Evolutionary conservation across 53 echinoderm and acorn worm genomes (phyloP).

Genomic region (Temnopleurus reevesii): DNA sequence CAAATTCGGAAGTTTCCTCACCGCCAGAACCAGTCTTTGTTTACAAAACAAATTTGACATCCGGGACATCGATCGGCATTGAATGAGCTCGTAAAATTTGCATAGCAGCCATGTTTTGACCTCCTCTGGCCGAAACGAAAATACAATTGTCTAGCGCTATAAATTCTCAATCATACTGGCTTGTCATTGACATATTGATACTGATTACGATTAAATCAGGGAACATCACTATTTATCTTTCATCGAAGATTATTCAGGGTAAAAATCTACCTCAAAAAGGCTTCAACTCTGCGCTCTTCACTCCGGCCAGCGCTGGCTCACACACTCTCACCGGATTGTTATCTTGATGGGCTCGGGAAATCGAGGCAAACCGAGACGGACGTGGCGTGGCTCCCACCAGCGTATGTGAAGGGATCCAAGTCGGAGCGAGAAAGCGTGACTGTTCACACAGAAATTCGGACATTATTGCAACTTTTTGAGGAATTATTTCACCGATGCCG

Average conservation of each 20-base stretch:
- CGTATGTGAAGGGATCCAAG: background rate
- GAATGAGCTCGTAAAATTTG: background rate
- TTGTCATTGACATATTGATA: background rate
- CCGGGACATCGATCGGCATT: background rate
- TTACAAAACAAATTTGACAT: constrained; percentile 29
- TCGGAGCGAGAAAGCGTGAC: background rate
- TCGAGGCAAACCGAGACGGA: background rate
- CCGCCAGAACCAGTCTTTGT: background rate
- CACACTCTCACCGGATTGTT: constrained; percentile 1
- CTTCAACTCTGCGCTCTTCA: too few relatives aligned
- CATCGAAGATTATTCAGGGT: constrained; percentile 20
- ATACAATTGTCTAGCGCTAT: background rate
- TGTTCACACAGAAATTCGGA: background rate
- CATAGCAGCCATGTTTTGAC: constrained; percentile 31
- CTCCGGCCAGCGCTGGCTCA: too few relatives aligned
- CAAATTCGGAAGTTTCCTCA: too few relatives aligned
- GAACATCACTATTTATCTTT: constrained; percentile 25
- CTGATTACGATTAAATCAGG: background rate
- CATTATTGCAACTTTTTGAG: too few relatives aligned
- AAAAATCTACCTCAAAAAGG: background rate
- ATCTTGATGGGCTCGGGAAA: background rate
- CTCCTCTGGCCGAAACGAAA: too few relatives aligned
- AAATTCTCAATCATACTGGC: background rate
- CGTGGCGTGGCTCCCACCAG: background rate
- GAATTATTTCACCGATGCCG: too few relatives aligned